Evolutionary conservation across 2,888 invertebrate genomes (phyloP), one percentile per base, ranked within the genome.

Genomic region (Tetramorium bicarinatum): DNA sequence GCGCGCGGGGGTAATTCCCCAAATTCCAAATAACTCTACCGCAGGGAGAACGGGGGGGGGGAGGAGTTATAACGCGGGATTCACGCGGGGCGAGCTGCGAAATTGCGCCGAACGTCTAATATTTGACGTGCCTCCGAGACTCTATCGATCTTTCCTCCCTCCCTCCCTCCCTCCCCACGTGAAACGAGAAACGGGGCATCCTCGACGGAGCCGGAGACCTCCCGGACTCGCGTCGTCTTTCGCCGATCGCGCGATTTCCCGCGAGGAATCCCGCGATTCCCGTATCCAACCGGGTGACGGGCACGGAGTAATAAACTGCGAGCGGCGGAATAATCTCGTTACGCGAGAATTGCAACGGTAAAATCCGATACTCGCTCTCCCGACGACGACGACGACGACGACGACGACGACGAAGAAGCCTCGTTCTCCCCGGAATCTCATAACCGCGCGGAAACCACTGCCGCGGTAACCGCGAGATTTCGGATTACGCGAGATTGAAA

Each of bases 401-500:
- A 47, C 47, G 44, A 44, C 21, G 38, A 8, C 38, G 25, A 15
- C 59, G 18, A 61, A 44, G 69, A 8, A 34, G 18, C 52, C 75
- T 41, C 67, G 67, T 54, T 49, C 25, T 13, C 52, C 29, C 15
- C 13, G 18, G 18, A 56, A 56, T 38, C 29, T 44, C 69, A 52
- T 56, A 44, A 47, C 3, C 56, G 13, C 44, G 29, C 9, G 69
- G 25, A n/a, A 67, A 52, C 18, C 29, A 34, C 29, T 34, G 29
- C 49, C 25, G 25, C 25, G 41, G 6, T 25, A 62, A 75, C 34
- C 64, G 38, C 54, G 56, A 49, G 44, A 82, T 77, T 77, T 44
- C 41, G 77, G 62, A 75, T 82, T 82, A 64, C 64, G 77, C 47
- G 47, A 66, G 52, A 77, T 82, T 64, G 82, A 62, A 62, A 71